These are phyloP conservation scores for Phalloptychus januarius DNA, from an alignment of 2,797 vertebrate genomes.

Conservation along the genomic window DNA sequence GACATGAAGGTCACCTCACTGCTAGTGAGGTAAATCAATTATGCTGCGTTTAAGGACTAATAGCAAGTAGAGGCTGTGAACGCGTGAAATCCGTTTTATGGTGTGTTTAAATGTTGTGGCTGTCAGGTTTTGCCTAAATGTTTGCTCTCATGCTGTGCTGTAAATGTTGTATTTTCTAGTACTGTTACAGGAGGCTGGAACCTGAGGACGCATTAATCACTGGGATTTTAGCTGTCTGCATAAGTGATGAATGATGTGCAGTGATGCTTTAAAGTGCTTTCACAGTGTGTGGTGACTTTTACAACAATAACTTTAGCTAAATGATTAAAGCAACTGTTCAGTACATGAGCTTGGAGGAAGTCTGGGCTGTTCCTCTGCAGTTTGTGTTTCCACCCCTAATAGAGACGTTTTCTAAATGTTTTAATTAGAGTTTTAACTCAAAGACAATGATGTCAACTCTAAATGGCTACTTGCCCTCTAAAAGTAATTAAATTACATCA, in stretches of 20 bases:
- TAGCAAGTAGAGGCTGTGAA: constrained; percentile 44
- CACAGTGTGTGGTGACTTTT: constrained; percentile 1
- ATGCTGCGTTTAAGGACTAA: constrained; percentile 35
- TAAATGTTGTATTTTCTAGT: constrained; percentile 1
- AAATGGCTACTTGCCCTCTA: background rate
- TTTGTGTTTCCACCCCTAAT: background rate
- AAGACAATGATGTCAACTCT: background rate
- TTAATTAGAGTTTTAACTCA: background rate
- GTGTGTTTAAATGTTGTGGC: constrained; percentile 4
- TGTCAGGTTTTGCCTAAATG: constrained; percentile 1
- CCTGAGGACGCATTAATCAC: background rate
- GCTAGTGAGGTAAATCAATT: constrained; percentile 33
- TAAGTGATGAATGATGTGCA: constrained; percentile 3
- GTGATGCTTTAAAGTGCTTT: constrained; percentile 14
- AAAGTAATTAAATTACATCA: background rate
- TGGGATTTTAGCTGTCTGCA: background rate
- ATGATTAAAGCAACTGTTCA: background rate
- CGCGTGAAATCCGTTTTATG: constrained; percentile 10
- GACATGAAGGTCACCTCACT: constrained; percentile 31
- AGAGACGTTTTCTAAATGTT: background rate
- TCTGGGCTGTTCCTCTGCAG: background rate
- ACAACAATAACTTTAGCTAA: constrained; percentile 2
- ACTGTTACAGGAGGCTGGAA: background rate
- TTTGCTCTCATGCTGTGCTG: background rate
- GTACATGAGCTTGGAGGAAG: background rate